Conservation (phyloP, 2,113 vertebrate species). For the Grammomys surdaster region DNA sequence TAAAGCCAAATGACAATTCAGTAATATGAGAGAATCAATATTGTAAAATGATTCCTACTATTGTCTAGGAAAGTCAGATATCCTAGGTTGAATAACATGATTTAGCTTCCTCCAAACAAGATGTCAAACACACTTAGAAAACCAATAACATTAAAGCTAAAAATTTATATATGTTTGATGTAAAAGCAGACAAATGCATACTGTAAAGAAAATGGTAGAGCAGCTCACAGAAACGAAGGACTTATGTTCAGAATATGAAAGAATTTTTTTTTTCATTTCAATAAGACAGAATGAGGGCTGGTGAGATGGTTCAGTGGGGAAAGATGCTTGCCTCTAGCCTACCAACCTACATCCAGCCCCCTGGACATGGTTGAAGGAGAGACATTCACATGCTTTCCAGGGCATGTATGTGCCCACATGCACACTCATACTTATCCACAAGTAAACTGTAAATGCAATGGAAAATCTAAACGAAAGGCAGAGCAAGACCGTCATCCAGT, state of each 20-base stretch:
- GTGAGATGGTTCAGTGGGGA: not conserved
- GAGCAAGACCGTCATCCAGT: not conserved
- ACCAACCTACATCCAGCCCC: not conserved
- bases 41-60: not conserved
- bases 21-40: not conserved
- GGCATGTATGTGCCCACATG: not conserved
- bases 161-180: not conserved
- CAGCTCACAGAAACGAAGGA: not conserved
- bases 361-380: not conserved
- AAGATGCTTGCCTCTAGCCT: too few species aligned
- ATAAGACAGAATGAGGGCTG: not conserved
- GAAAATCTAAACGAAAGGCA: not conserved
- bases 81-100: not conserved
- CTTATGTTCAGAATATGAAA: not conserved
- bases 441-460: not conserved
- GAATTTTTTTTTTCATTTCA: not conserved
- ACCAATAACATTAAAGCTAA: not conserved
- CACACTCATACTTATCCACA: not conserved
- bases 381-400: not conserved
- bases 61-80: not conserved
- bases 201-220: not conserved
- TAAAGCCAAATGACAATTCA: constrained; percentile 13
- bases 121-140: not conserved
- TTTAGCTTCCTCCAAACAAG: not conserved
- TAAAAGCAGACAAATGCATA: constrained; percentile 1